Evolutionary conservation across 2,113 vertebrate species (phyloP), one percentile per base, ranked within the genome.

Genomic region (Stercorarius parasiticus): DNA sequence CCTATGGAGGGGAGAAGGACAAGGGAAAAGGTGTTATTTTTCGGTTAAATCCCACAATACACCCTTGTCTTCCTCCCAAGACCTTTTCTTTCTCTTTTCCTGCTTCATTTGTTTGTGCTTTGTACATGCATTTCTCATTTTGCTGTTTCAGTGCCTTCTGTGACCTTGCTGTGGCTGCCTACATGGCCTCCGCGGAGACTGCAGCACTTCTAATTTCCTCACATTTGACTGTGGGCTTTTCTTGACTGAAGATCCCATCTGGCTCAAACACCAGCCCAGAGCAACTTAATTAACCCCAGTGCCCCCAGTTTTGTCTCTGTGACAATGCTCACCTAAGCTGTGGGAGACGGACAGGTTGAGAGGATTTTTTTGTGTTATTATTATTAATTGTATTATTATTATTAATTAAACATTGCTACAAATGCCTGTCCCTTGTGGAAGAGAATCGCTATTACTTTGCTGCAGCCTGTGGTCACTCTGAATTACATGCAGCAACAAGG

Each of bases 301-400:
- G 93, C 80, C 67, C 88, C 66, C 7, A 3, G 4, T 15, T 15
- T 53, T 73, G 76, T 66, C 76, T 77, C 86, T 11, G 64, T 45
- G 86, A 53, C 47, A 73, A 72, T 1, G 15, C 71, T 90, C 69
- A 78, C 76, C 67, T 78, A 11, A 90, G 69, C 76, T 53, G 50
- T 3, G 22, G 34, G 27, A 82, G 30, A 36, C 0, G 0, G 36
- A 26, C 0, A 0, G 23, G 17, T n/a, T 30, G 49, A 87, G 79
- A 80, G 62, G 67, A 69, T 81, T 90, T 83, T 30, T 32, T 55
- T 65, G 26, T 55, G 7, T 6, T 59, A 59, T 6, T 58, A 22
- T 11, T 36, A 61, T 67, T 49, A 55, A 53, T 66, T 52, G 73
- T 30, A 66, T n/a, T 38, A 42, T 55, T 36, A 47, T n/a, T 87